These are phyloP conservation scores for Spinus olivaceus DNA, from an alignment of 2,797 vertebrate genomes.

Conservation along the genomic window DNA sequence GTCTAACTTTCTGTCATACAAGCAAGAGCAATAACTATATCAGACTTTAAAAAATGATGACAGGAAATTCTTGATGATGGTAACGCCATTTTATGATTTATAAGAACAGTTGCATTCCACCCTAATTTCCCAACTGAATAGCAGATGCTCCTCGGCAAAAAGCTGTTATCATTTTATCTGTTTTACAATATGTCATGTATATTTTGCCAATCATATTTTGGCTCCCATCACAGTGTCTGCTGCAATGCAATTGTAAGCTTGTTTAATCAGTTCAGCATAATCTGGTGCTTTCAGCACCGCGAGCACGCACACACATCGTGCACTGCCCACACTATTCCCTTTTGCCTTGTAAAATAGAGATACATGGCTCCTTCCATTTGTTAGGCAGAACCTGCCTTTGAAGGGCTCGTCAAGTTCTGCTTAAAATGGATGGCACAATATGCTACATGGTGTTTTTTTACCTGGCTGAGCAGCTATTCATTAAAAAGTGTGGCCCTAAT, in stretches of 20 bases:
- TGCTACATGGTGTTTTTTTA: not conserved
- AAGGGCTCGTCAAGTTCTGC: not conserved
- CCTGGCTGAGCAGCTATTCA: slow-evolving; percentile 20
- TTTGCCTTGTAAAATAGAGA: not conserved
- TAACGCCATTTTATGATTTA: slow-evolving; percentile 31
- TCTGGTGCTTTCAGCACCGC: not conserved
- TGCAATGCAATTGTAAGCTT: slow-evolving; percentile 13
- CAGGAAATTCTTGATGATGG: slow-evolving; percentile 45
- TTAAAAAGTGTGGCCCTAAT: slow-evolving; percentile 36
- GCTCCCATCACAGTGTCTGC: slow-evolving; percentile 54
- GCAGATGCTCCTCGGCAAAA: slow-evolving; percentile 70
- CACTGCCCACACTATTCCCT: slow-evolving; percentile 9
- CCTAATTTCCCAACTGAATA: slow-evolving; percentile 71
- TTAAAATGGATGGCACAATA: slow-evolving; percentile 51
- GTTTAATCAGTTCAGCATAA: slow-evolving; percentile 59
- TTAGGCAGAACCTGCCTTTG: not conserved
- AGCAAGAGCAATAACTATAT: not conserved
- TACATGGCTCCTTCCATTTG: not conserved
- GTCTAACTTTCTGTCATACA: not conserved
- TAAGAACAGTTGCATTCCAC: slow-evolving; percentile 48
- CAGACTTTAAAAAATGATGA: not conserved
- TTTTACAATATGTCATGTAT: slow-evolving; percentile 65
- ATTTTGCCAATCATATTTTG: slow-evolving; percentile 71
- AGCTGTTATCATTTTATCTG: slow-evolving; percentile 63
- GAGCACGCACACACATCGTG: not conserved